These are phyloP conservation scores for Dryobotodes eremita DNA, from an alignment of 2,888 invertebrate genomes.

Conservation along the genomic window DNA sequence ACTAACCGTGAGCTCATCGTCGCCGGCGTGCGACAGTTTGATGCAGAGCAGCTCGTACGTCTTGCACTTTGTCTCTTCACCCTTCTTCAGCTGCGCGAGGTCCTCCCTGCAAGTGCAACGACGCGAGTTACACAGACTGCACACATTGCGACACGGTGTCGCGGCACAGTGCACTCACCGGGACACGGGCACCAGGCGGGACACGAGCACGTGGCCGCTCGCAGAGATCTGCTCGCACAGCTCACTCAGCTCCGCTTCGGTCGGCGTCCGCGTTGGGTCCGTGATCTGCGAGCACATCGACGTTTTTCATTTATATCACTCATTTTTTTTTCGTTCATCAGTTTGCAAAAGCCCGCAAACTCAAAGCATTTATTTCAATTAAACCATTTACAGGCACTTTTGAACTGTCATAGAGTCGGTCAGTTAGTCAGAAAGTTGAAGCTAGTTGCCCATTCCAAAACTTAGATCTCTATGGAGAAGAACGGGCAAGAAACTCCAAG, in stretches of 20 bases:
- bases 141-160: background rate
- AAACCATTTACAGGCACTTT: too few relatives aligned
- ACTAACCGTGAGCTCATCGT: constrained; percentile 56
- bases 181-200: constrained; percentile 71
- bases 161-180: constrained; percentile 70
- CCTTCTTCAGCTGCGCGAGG: constrained; percentile 93
- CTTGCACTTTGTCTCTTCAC: constrained; percentile 97
- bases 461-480: too few relatives aligned
- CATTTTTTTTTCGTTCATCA: too few relatives aligned
- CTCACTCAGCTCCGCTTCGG: constrained; percentile 70
- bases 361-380: too few relatives aligned
- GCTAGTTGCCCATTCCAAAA: too few relatives aligned
- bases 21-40: constrained; percentile 81
- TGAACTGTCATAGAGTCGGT: too few relatives aligned
- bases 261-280: constrained; percentile 79
- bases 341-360: background rate
- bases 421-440: too few relatives aligned
- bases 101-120: constrained; percentile 92
- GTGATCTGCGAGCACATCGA: constrained; percentile 87
- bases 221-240: constrained; percentile 76
- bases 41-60: constrained; percentile 95
- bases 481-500: too few relatives aligned
- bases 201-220: constrained; percentile 76
- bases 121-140: background rate
- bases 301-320: background rate